Conservation (phyloP, 2,797 vertebrate genomes). For the Balearica regulorum region DNA sequence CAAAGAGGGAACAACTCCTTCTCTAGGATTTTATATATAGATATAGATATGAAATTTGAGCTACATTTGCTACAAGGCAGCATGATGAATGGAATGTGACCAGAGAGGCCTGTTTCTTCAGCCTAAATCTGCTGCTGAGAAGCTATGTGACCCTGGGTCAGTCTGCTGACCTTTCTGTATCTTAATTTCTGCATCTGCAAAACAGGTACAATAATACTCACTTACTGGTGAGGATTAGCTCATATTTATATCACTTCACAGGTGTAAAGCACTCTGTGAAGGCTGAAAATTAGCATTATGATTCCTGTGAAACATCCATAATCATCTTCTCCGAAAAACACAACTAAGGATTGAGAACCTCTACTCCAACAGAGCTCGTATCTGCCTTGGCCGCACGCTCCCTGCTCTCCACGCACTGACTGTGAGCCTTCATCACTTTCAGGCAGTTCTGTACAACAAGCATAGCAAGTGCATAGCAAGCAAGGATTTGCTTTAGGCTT, state of each 20-base stretch:
- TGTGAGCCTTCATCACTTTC: not conserved
- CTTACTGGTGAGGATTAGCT: not conserved
- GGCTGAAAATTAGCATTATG: not conserved
- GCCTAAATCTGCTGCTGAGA: not conserved
- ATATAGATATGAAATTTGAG: not conserved
- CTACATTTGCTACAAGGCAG: not conserved
- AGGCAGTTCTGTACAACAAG: conserved; percentile 18
- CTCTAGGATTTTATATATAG: not conserved
- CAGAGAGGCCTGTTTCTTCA: not conserved
- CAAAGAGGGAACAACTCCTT: not conserved
- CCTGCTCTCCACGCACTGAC: not conserved
- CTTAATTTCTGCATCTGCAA: not conserved
- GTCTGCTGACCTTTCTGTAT: not conserved
- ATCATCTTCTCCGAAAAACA: not conserved
- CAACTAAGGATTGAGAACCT: not conserved
- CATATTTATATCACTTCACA: not conserved
- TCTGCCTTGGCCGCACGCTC: accelerated
- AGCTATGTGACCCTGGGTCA: not conserved
- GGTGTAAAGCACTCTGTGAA: not conserved
- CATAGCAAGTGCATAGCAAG: not conserved
- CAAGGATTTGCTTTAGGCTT: conserved; percentile 55
- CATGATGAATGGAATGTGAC: not conserved
- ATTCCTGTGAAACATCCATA: not conserved
- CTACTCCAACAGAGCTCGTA: not conserved
- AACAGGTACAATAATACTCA: not conserved